Percentiles rank a stretch among this genome's conserved stretches.
Evolutionary conservation across 2,797 vertebrate species (phyloP).

Genomic region (Psittacula echo): DNA sequence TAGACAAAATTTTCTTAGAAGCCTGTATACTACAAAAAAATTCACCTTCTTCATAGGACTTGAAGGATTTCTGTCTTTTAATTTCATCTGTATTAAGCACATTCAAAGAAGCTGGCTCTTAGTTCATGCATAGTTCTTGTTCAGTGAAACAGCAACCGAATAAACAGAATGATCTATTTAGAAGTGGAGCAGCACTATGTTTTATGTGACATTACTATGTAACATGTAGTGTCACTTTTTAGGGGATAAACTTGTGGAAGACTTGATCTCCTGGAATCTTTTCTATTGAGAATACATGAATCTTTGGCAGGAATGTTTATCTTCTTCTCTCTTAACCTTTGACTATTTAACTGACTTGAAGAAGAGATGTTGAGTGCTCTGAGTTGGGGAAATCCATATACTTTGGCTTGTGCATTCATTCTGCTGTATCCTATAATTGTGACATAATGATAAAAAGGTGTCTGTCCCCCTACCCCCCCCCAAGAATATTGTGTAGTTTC

Average conservation of each 20-base stretch:
- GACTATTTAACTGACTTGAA: background rate
- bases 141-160: background rate
- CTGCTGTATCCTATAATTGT: background rate
- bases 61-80: background rate
- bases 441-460: background rate
- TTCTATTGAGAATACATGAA: background rate
- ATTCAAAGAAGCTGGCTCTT: background rate
- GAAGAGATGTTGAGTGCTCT: background rate
- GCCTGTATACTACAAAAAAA: background rate
- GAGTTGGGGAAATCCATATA: background rate
- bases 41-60: background rate
- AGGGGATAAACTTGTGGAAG: background rate
- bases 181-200: background rate
- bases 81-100: background rate
- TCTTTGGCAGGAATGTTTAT: background rate
- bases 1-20: background rate
- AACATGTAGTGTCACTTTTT: background rate
- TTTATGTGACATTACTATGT: background rate
- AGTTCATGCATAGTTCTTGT: background rate
- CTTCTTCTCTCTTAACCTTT: background rate
- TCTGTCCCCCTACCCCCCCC: background rate
- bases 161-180: background rate
- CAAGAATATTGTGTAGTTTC: background rate
- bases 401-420: background rate
- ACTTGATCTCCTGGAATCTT: background rate